phyloP scores from a whole-genome alignment of 2,113 vertebrate species.

The Platichthys flesus region DNA sequence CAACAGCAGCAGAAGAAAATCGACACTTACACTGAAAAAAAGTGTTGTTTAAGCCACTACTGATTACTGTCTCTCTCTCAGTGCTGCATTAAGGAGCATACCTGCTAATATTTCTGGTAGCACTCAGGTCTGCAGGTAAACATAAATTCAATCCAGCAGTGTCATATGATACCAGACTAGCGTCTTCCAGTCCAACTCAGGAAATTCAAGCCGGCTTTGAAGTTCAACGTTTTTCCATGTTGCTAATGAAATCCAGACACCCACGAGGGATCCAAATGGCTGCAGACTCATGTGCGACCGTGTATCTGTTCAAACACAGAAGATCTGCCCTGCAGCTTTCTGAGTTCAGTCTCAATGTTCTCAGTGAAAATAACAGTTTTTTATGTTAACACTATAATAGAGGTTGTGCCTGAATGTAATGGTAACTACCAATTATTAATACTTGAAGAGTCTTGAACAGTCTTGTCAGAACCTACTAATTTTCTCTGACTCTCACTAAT shows the following conservation, averaged over 20 bases:
- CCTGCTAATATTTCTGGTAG: conserved; percentile 47
- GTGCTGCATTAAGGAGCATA: conserved; percentile 29
- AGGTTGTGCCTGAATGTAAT: neutral
- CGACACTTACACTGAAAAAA: too few relatives aligned
- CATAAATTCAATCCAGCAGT: conserved; percentile 70
- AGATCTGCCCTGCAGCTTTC: conserved; percentile 26
- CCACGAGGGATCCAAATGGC: conserved; percentile 40
- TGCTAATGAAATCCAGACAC: conserved; percentile 82
- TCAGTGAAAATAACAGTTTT: too few relatives aligned
- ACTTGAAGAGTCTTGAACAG: neutral
- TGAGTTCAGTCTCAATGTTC: neutral
- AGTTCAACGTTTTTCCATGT: conserved; percentile 77
- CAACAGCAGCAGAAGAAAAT: conserved; percentile 6
- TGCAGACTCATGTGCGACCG: conserved; percentile 38
- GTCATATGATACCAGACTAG: conserved; percentile 71
- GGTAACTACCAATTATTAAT: neutral
- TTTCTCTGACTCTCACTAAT: conserved; percentile 16
- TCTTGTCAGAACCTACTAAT: conserved; percentile 34
- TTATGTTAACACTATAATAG: neutral
- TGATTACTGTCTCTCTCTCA: neutral
- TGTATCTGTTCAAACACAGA: conserved; percentile 31
- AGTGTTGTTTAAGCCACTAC: conserved; percentile 6
- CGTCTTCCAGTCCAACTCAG: conserved; percentile 67
- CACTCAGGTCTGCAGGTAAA: conserved; percentile 51
- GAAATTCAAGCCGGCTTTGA: conserved; percentile 81